Conservation (phyloP, 1,140 invertebrate genomes). For the Drosophila ohnishii region DNA sequence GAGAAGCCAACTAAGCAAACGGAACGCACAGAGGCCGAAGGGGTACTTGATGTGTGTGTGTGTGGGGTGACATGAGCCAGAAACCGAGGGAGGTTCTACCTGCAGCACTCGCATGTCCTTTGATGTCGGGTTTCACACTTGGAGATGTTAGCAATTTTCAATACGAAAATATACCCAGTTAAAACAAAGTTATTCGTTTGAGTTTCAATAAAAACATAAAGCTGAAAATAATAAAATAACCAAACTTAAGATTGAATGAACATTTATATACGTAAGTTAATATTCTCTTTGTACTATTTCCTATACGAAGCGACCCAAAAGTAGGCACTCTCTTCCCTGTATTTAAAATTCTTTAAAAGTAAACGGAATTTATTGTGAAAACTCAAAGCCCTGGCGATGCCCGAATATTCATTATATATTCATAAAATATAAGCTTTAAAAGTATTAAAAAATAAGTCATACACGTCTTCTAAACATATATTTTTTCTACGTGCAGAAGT, state of each 20-base stretch:
- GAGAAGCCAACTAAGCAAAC: slow-evolving; percentile 32
- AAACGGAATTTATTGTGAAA: neutral
- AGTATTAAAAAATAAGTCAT: neutral
- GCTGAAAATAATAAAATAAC: neutral
- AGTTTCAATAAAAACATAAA: too few relatives aligned
- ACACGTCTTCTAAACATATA: neutral
- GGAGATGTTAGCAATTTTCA: neutral
- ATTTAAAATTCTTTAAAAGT: neutral
- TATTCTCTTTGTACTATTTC: neutral
- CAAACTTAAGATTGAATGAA: neutral
- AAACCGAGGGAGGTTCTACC: neutral
- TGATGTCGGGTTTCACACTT: slow-evolving; percentile 3
- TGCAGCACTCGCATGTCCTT: neutral
- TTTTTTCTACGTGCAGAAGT: slow-evolving; percentile 17
- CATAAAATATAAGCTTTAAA: neutral
- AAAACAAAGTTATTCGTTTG: neutral
- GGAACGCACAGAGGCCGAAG: slow-evolving; percentile 24
- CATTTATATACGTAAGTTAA: neutral
- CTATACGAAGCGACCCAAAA: neutral
- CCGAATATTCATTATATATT: neutral
- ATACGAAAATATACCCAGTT: neutral
- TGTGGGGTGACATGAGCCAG: slow-evolving; percentile 5
- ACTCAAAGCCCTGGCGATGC: neutral
- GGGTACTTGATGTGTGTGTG: slow-evolving; percentile 9
- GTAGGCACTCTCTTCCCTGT: neutral